Base-by-base conservation (phyloP, 1,140 invertebrate species). In the Heliconius himera region DNA sequence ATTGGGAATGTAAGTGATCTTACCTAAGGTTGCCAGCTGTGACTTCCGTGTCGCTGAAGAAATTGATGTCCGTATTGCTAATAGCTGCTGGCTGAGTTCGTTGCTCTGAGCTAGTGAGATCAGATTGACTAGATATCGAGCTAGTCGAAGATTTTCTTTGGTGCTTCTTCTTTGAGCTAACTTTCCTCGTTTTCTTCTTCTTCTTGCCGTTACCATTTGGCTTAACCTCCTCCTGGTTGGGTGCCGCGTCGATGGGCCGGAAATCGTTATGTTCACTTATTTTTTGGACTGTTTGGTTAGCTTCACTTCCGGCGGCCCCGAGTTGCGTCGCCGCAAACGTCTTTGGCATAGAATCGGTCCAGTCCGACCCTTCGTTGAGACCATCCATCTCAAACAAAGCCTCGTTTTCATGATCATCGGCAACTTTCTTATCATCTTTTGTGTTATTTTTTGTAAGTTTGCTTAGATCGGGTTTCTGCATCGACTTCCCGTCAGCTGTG, bases 21-120 rank as follows among this genome's bases (percentile, higher is more conserved):
- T 90, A 97, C 97, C 96, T 96, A 78, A 94, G 91, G 90, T 83
- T 94, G 16, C 89, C 89, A 29, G 96, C 96, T 22, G 96, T 97
- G 36, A 98, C 94, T 95, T 99, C 98, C 0, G 97, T 98, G 86
- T 99, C 98, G 90, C 98, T 99, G 90, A 98, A 99, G 91, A 99
- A 99, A 89, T 93, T 88, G 76, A 93, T 90, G 60, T 94, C 92
- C 18, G 85, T 80, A 70, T 88, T 91, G 18, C 87, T 89, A 46
- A 88, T 76, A 0, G 90, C 82, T 8, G 91, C 83, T 75, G 88
- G 91, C 38, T 88, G 82, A 54, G 80, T 78, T 22, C 90, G 88
- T 77, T 89, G 86, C 60, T 95, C 94, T 18, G 89, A 86, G 9
- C 90, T 87, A 22, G 91, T 88, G 74, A 92, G 85, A 81, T 95